Base-by-base conservation (phyloP, 2,113 vertebrate species). In the Clarias gariepinus region DNA sequence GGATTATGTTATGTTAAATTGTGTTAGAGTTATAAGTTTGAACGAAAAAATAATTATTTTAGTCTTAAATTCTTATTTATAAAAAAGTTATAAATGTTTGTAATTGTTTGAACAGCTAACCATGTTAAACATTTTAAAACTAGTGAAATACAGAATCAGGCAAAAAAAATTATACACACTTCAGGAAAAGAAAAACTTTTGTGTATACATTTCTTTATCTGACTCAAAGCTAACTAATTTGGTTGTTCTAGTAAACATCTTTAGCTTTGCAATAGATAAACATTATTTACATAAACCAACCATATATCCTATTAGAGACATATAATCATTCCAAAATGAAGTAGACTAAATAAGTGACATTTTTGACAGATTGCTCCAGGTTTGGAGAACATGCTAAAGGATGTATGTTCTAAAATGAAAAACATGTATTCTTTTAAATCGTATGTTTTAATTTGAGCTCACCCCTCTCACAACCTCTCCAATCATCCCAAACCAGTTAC, bases 401-500 rank as follows among this genome's bases (percentile, higher is more conserved):
- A 36, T 36, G 33, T 16, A 58, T 19, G 13, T 58, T 58, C 57
- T 58, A 19, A 19, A 23, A 63, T 63, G 21, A 63, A 63, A 8
- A 23, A 7, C 19, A 63, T 77, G 1, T 47, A 16, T n/a, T 1
- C 13, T 61, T 16, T 77, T 73, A 30, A 69, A 66, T 12, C 47
- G 33, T 11, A n/a, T 16, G 12, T 52, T 9, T 57, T 81, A 25
- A 47, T n/a, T 3, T 3, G 4, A 4, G 36, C 89, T 94, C 83
- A 97, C 97, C 95, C 93, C 92, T 61, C 94, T 83, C n/a, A 96
- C 53, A 10, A 97, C 28, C 71, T 97, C 97, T 0, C 97, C 97
- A 0, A 98, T 93, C 96, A 98, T 96, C 0, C 97, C 97, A 0
- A 47, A 92, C 97, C 97, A 98, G 86, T 91, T 94, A 1, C 96